These are phyloP conservation scores for Montipora capricornis DNA, from an alignment of 64 coral and sea anemone genomes.

Conservation along the genomic window DNA sequence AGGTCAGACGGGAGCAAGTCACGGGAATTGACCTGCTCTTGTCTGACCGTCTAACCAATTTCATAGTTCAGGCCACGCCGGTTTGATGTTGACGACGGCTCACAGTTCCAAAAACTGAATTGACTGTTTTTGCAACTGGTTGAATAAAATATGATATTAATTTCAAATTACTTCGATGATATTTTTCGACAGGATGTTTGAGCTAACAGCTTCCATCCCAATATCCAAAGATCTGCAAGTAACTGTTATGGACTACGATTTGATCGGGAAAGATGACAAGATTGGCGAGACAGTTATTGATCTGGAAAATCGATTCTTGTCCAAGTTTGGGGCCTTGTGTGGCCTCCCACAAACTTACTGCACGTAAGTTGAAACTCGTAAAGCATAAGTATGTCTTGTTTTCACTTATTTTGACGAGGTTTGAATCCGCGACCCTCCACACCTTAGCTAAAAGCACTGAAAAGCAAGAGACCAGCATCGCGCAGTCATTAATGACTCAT, in stretches of 20 bases:
- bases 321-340: constrained; percentile 84
- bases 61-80: no score
- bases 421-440: no score
- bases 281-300: constrained; percentile 94
- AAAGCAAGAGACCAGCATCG: no score
- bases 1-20: no score
- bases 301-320: constrained; percentile 89
- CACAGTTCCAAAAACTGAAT: no score
- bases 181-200: constrained; percentile 89
- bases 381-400: no score
- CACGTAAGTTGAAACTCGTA: constrained; percentile 67
- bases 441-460: no score
- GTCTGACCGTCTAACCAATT: no score
- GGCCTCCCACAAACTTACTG: constrained; percentile 85
- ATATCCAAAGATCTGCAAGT: constrained; percentile 92
- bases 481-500: no score
- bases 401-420: no score
- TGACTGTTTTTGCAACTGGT: background rate
- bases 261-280: constrained; percentile 86
- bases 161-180: background rate
- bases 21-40: no score
- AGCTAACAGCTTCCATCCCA: constrained; percentile 85
- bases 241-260: constrained; percentile 86
- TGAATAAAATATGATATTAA: background rate
- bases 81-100: no score